phyloP scores from a whole-genome alignment of 2,888 invertebrate species.

The Diplolepis rosae region DNA sequence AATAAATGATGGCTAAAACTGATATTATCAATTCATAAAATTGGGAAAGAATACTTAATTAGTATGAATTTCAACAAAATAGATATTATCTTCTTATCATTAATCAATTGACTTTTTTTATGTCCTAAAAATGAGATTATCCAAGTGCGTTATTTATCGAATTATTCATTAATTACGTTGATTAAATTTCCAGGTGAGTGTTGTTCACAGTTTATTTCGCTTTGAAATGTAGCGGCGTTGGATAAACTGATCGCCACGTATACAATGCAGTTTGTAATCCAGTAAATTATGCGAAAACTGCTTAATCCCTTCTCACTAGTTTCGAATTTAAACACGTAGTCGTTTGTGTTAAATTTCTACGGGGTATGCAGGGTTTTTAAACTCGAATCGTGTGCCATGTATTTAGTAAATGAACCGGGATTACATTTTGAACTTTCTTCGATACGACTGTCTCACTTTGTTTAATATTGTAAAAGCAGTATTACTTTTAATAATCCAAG shows the following conservation, averaged over 20 bases:
- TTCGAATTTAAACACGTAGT: conserved; percentile 49
- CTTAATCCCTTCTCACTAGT: conserved; percentile 45
- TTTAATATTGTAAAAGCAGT: too few species aligned
- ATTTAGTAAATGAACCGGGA: background rate
- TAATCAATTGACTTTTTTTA: background rate
- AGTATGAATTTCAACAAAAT: background rate
- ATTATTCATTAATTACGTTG: too few species aligned
- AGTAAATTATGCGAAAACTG: conserved; percentile 47
- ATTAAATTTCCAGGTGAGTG: background rate
- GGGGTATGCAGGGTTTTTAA: conserved; percentile 49
- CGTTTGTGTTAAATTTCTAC: conserved; percentile 53
- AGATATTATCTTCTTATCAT: too few species aligned
- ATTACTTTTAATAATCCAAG: too few species aligned
- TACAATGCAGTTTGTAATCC: conserved; percentile 47
- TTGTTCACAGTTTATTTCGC: background rate
- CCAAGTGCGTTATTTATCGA: background rate
- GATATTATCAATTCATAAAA: background rate
- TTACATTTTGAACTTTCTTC: too few species aligned
- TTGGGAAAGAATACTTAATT: background rate
- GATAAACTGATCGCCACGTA: conserved; percentile 31
- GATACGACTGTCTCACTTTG: too few species aligned
- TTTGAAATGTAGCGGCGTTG: background rate
- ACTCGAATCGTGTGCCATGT: background rate
- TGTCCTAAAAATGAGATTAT: background rate
- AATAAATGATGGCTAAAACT: background rate